Base-by-base conservation (phyloP, 2,797 vertebrate species). In the Myripristis jacobus region DNA sequence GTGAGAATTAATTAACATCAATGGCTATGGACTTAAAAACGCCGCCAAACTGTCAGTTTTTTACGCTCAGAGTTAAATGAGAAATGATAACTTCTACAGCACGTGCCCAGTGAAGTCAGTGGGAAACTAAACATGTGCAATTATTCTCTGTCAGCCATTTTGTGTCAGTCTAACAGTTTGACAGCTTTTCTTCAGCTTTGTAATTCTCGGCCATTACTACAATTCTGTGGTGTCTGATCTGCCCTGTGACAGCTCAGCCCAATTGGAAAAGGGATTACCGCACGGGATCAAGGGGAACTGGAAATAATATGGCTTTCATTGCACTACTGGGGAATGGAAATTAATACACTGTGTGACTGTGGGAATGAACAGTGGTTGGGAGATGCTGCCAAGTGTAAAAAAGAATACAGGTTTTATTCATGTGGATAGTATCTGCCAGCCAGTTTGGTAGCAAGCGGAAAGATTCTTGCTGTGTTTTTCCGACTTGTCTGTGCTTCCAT, bases 241-340 rank as follows among this genome's bases (percentile, higher is more conserved):
- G 52, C 70, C 36, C 75, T 70, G 68, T 75, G 75, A 80, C 75
- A 63, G 72, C 73, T 84, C 65, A 55, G 24, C 78, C 64, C 67
- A 70, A 44, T 52, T 85, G 80, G 82, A 87, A 90, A 84, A 83
- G 44, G 53, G 80, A 81, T 81, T 74, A 75, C 61, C 63, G 69
- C 69, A 24, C 43, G 47, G 46, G 75, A 76, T 84, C 38, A 13
- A 41, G 31, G 60, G 71, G 66, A 75, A 79, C 80, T 87, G 79
- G 82, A 87, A 90, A 88, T 84, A 83, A 86, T 77, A 25, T 51
- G 55, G 74, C 55, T 86, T 81, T 78, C 79, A 82, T 82, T 85
- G 57, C 77, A 50, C 34, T 43, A 66, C 64, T 73, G 79, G 66
- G 70, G 79, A 83, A 82, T 87, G 87, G 85, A 89, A 87, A 88